A percentile compares a stretch with the other conserved stretches of the same genome.
Conservation (phyloP, 53 echinoderm and acorn worm genomes). For the Zoroaster sp. region DNA sequence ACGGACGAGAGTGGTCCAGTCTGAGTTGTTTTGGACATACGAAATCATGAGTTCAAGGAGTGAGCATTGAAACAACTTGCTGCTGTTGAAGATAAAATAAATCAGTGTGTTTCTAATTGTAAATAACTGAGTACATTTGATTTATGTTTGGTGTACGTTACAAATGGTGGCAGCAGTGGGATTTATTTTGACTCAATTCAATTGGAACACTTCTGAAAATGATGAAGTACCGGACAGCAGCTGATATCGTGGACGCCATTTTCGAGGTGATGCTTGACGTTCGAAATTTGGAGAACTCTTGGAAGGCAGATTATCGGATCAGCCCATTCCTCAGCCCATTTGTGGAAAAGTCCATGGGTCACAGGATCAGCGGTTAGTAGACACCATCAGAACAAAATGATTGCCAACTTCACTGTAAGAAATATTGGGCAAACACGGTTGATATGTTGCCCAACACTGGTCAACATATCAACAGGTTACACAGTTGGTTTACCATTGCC, state of each 20-base stretch:
- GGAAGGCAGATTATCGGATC: background rate
- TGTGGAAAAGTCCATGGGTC: background rate
- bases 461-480: too few relatives aligned
- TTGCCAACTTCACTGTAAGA: too few relatives aligned
- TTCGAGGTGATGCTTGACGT: background rate
- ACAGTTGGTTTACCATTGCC: too few relatives aligned
- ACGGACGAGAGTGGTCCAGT: too few relatives aligned
- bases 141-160: background rate
- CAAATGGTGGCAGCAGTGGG: background rate
- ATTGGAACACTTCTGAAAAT: background rate
- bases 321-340: background rate
- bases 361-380: background rate
- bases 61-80: too few relatives aligned
- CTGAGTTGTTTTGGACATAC: too few relatives aligned
- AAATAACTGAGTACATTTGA: too few relatives aligned
- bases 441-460: too few relatives aligned
- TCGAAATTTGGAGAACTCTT: background rate
- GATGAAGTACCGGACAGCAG: background rate
- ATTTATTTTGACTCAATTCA: background rate
- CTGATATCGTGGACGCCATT: background rate
- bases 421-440: too few relatives aligned
- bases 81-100: too few relatives aligned
- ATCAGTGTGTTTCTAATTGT: too few relatives aligned
- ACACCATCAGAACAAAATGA: background rate
- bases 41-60: too few relatives aligned